Evolutionary conservation across 2,113 vertebrate species (phyloP).

Genomic region (Mastomys natalensis): DNA sequence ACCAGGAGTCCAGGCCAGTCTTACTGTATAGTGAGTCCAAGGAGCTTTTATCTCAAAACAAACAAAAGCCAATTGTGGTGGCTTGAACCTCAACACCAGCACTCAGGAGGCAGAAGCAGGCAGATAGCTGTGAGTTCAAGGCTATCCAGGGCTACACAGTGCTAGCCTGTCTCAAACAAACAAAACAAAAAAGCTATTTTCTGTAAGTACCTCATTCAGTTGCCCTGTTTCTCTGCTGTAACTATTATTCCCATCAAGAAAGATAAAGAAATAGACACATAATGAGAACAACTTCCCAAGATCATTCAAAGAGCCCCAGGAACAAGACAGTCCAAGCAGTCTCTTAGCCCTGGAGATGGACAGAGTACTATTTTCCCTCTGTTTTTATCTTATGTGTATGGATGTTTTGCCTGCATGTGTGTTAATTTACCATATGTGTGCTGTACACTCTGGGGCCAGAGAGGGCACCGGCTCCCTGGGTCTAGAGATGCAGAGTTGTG

Average conservation of each 20-base stretch:
- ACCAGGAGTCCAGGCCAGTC: neutral
- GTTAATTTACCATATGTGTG: neutral
- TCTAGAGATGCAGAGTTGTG: neutral
- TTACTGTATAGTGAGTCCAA: neutral
- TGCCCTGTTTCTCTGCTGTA: neutral
- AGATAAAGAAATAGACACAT: constrained; percentile 21
- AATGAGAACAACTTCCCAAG: neutral
- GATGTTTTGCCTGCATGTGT: neutral
- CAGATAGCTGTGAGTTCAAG: neutral
- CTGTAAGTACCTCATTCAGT: neutral
- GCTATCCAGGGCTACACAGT: neutral
- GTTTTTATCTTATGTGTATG: neutral
- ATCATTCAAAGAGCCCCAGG: neutral
- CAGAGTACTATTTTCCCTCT: neutral
- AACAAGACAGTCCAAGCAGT: neutral
- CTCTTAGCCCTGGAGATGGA: neutral
- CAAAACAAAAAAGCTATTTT: neutral
- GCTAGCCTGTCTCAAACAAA: neutral
- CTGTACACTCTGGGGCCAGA: neutral
- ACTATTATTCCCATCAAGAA: neutral
- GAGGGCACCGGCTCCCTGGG: neutral
- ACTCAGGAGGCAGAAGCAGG: neutral
- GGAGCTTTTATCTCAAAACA: no score
- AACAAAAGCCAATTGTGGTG: neutral
- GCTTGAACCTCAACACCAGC: neutral